A percentile compares a stretch with the other conserved stretches of the same genome.
These are phyloP conservation scores for Gadus chalcogrammus DNA, from an alignment of 2,113 vertebrate species.

Conservation along the genomic window DNA sequence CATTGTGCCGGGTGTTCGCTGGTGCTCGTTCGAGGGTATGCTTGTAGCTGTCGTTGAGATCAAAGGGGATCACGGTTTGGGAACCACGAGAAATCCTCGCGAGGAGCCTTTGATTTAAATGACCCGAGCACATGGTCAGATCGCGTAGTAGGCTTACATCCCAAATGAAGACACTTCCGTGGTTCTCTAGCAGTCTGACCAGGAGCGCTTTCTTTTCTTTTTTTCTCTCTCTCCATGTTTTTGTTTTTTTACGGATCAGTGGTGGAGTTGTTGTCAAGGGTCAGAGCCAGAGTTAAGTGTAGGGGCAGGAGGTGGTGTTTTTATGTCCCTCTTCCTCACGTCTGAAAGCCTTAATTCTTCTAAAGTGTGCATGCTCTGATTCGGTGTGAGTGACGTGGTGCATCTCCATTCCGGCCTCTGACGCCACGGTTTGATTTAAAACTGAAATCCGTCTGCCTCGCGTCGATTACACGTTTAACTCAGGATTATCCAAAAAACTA, in stretches of 20 bases:
- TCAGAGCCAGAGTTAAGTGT: conserved; percentile 75
- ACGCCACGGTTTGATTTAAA: conserved; percentile 13
- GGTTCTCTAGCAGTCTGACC: no score
- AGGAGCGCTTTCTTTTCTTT: not conserved
- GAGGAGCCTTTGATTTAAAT: conserved; percentile 42
- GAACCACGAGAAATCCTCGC: conserved; percentile 77
- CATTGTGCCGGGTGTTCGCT: conserved; percentile 66
- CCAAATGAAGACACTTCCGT: no score
- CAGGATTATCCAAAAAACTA: no score
- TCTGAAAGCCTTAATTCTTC: conserved; percentile 64
- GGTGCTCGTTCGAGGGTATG: conserved; percentile 4
- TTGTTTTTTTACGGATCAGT: conserved; percentile 31
- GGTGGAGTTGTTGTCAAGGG: conserved; percentile 63
- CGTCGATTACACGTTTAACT: no score
- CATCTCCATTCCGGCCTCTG: not conserved
- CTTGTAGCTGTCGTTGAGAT: conserved; percentile 76
- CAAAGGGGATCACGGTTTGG: conserved; percentile 75
- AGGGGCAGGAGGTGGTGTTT: conserved; percentile 61
- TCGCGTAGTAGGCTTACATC: conserved; percentile 7
- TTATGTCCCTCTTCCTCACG: conserved; percentile 59
- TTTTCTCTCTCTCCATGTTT: conserved; percentile 1
- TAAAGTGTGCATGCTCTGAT: conserved; percentile 40
- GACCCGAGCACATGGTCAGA: conserved; percentile 67
- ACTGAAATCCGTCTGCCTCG: no score
- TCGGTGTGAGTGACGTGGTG: conserved; percentile 28